A percentile compares a stretch with the other conserved stretches of the same genome.
Evolutionary conservation across 2,888 invertebrate species (phyloP).

Genomic region (Cinara cedri): DNA sequence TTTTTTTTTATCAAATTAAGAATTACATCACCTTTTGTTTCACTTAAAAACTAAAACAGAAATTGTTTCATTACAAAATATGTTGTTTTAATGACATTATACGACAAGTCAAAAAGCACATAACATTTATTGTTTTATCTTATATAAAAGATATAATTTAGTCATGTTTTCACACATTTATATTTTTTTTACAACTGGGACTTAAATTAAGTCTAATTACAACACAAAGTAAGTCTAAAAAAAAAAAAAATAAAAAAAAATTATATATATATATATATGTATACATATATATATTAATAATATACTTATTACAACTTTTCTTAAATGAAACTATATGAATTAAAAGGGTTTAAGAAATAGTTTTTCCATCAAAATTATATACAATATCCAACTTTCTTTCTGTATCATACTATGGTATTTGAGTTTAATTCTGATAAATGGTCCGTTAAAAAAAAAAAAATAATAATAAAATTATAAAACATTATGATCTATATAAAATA

Average conservation of each 20-base stretch:
- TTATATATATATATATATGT: too few relatives aligned
- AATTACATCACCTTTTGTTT: slow-evolving; percentile 57
- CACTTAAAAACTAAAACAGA: slow-evolving; percentile 55
- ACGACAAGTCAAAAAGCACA: slow-evolving; percentile 42
- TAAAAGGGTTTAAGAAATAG: slow-evolving; percentile 47
- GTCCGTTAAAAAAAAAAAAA: slow-evolving; percentile 30
- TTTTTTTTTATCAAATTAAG: slow-evolving; percentile 49
- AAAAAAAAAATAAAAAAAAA: slow-evolving; percentile 24
- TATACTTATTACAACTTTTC: slow-evolving; percentile 43
- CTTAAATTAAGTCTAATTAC: slow-evolving; percentile 54
- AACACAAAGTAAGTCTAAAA: slow-evolving; percentile 53
- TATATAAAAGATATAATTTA: slow-evolving; percentile 53
- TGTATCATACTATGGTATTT: slow-evolving; percentile 6
- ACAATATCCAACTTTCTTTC: slow-evolving; percentile 36
- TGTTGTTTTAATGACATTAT: slow-evolving; percentile 24
- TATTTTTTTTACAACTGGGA: slow-evolving; percentile 51
- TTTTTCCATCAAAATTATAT: slow-evolving; percentile 43
- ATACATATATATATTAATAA: slow-evolving; percentile 5
- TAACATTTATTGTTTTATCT: slow-evolving; percentile 44
- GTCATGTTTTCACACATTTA: slow-evolving; percentile 48
- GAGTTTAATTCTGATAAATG: slow-evolving; percentile 18
- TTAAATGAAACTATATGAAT: slow-evolving; percentile 49
- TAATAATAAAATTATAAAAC: slow-evolving; percentile 29
- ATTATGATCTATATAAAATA: slow-evolving; percentile 49
- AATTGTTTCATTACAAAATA: slow-evolving; percentile 51